phyloP scores from a whole-genome alignment of 2,797 vertebrate genomes.

The Sebastolobus altivelis region DNA sequence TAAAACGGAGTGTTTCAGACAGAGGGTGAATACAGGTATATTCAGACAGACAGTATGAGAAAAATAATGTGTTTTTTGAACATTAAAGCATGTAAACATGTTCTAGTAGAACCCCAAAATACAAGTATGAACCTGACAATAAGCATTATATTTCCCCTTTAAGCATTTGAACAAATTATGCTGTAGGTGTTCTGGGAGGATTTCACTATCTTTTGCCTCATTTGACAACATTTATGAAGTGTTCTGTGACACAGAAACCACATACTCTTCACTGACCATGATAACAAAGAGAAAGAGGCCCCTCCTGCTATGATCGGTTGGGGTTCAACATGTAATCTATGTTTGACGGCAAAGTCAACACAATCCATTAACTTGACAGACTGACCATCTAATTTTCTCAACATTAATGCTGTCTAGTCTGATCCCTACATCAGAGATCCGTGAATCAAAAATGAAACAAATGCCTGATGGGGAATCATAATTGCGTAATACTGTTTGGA shows the following conservation, averaged over 20 bases:
- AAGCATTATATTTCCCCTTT: background rate
- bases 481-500: conserved; percentile 23
- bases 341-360: background rate
- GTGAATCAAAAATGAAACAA: conserved; percentile 5
- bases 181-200: background rate
- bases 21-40: too few species aligned
- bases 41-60: too few species aligned
- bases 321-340: background rate
- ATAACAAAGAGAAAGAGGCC: background rate
- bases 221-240: background rate
- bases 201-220: background rate
- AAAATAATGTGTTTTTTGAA: too few species aligned
- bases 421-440: background rate
- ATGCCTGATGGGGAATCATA: conserved; percentile 13
- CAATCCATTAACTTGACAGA: background rate
- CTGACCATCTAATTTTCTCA: background rate
- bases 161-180: background rate
- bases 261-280: background rate
- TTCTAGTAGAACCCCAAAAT: background rate
- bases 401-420: background rate
- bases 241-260: background rate
- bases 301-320: background rate
- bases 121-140: background rate
- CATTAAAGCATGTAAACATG: too few species aligned
- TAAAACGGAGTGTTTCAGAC: too few species aligned